Conservation (phyloP, 2,888 invertebrate species). For the Hyposoter didymator region DNA sequence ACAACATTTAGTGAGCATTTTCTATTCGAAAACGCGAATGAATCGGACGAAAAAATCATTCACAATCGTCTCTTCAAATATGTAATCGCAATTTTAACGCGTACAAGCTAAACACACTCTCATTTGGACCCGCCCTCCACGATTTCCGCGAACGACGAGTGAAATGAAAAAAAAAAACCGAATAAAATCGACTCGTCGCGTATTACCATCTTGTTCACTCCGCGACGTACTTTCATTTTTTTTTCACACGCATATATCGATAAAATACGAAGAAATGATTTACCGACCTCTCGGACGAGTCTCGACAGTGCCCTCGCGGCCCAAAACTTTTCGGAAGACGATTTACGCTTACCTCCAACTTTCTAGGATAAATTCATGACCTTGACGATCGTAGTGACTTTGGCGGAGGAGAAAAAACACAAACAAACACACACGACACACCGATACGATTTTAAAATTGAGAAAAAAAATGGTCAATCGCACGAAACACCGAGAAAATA, state of each 20-base stretch:
- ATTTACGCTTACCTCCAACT: neutral
- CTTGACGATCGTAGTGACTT: neutral
- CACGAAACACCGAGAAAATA: neutral
- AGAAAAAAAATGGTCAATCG: neutral
- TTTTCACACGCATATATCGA: slow-evolving; percentile 44
- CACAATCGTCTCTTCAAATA: neutral
- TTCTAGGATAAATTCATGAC: neutral
- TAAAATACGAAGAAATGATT: neutral
- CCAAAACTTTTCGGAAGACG: neutral
- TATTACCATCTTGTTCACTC: slow-evolving; percentile 20
- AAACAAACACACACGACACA: neutral
- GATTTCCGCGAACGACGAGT: slow-evolving; percentile 58
- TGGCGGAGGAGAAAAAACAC: neutral
- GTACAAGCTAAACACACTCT: slow-evolving; percentile 22
- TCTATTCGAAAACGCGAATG: neutral
- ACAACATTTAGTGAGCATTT: slow-evolving; percentile 12
- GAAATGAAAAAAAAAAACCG: slow-evolving; percentile 16
- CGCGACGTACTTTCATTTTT: slow-evolving; percentile 54
- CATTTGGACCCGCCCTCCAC: slow-evolving; percentile 69
- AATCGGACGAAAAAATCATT: neutral
- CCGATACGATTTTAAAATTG: neutral
- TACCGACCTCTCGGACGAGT: neutral
- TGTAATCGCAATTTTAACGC: slow-evolving; percentile 21
- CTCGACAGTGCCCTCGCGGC: neutral
- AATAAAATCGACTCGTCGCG: slow-evolving; percentile 37